These are phyloP conservation scores for Crocidura indochinensis DNA, from an alignment of 2,797 vertebrate species.

Conservation along the genomic window DNA sequence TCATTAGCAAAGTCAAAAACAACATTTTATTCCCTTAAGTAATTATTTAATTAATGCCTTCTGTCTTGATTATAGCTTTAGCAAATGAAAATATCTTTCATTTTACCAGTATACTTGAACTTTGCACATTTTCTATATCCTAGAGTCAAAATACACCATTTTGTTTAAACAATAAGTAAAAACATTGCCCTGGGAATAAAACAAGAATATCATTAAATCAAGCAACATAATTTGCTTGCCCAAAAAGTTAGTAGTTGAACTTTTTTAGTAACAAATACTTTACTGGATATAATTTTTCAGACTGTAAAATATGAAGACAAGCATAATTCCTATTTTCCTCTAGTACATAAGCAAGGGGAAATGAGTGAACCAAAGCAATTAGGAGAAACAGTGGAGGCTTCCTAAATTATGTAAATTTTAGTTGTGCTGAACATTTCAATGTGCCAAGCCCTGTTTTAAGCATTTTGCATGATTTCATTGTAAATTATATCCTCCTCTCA, in stretches of 20 bases:
- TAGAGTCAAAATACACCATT: slow-evolving; percentile 45
- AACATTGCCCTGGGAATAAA: background rate
- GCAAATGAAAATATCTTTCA: slow-evolving; percentile 73
- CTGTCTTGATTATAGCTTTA: slow-evolving; percentile 71
- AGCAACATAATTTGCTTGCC: slow-evolving; percentile 6
- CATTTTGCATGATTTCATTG: background rate
- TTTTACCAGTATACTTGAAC: slow-evolving; percentile 56
- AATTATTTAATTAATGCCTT: slow-evolving; percentile 75
- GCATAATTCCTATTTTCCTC: slow-evolving; percentile 10
- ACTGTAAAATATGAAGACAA: background rate
- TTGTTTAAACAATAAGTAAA: slow-evolving; percentile 64
- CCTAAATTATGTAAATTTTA: background rate
- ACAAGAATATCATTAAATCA: slow-evolving; percentile 3
- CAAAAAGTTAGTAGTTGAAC: background rate
- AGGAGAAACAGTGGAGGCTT: background rate
- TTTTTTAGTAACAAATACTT: slow-evolving; percentile 18
- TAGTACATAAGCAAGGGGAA: slow-evolving; percentile 3
- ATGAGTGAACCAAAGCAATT: slow-evolving; percentile 4
- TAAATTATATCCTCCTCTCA: background rate
- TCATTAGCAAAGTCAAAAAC: slow-evolving; percentile 65
- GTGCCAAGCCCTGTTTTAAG: background rate
- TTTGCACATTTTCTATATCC: slow-evolving; percentile 25
- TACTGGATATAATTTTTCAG: slow-evolving; percentile 4
- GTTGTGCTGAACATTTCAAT: background rate
- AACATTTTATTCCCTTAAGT: slow-evolving; percentile 70